Conservation (phyloP, 2,888 invertebrate genomes). For the Tridacna gigas region DNA sequence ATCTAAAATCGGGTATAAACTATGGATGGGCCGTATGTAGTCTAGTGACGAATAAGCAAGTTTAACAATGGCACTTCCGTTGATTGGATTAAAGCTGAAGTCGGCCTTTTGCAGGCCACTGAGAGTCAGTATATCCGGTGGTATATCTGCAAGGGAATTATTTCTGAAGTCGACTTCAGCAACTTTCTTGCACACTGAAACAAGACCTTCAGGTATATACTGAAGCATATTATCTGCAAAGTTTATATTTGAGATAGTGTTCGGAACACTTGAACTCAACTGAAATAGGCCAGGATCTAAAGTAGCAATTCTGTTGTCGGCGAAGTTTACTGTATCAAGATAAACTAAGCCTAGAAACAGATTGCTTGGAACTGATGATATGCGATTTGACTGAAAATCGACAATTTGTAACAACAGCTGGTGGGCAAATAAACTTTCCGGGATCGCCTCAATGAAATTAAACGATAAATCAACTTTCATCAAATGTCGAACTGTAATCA, state of each 20-base stretch:
- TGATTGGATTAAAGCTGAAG: conserved; percentile 3
- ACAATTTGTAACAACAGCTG: background rate
- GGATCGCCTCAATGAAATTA: background rate
- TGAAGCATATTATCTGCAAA: background rate
- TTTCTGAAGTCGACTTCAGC: background rate
- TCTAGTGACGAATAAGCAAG: background rate
- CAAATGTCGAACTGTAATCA: conserved; percentile 3
- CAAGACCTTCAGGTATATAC: background rate
- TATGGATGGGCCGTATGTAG: no score
- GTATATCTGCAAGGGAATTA: conserved; percentile 5
- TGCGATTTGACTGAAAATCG: background rate
- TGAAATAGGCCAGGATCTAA: background rate
- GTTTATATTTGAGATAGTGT: background rate
- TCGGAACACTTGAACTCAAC: background rate
- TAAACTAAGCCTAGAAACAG: background rate
- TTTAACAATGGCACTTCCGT: background rate
- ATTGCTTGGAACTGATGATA: background rate
- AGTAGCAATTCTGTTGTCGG: background rate
- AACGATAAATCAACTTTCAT: background rate
- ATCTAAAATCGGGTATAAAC: background rate
- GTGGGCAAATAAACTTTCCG: background rate
- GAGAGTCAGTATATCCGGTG: background rate
- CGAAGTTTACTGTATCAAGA: conserved; percentile 4
- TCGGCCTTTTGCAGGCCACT: background rate
- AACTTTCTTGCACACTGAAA: background rate